Conservation (phyloP, 2,113 vertebrate species). For the Eleginops maclovinus region DNA sequence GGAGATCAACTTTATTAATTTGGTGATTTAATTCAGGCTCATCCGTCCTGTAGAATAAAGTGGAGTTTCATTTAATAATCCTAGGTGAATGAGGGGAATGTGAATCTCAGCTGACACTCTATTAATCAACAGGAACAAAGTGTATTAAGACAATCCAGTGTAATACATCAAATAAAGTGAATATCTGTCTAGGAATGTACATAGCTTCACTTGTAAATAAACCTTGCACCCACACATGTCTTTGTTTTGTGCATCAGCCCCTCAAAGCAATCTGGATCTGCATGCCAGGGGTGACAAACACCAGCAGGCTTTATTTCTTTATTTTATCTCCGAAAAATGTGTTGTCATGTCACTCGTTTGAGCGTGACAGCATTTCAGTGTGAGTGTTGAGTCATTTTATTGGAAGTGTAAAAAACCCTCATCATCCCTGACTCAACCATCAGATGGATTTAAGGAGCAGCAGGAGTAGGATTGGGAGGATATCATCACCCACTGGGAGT, state of each 20-base stretch:
- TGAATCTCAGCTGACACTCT: constrained; percentile 3
- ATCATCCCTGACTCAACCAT: constrained; percentile 47
- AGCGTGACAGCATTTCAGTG: constrained; percentile 33
- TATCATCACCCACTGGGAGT: constrained; percentile 46
- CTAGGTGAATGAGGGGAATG: constrained; percentile 12
- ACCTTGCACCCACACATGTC: background rate
- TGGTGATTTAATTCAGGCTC: constrained; percentile 30
- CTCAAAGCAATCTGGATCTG: background rate
- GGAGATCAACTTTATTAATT: constrained; percentile 28
- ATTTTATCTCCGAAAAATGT: constrained; percentile 13
- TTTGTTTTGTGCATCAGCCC: too few relatives aligned
- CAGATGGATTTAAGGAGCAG: constrained; percentile 43
- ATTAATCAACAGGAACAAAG: constrained; percentile 16
- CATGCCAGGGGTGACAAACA: constrained; percentile 1
- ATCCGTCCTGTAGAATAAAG: constrained; percentile 12
- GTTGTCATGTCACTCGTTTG: constrained; percentile 46
- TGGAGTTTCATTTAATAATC: constrained; percentile 32
- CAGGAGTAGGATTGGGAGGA: constrained; percentile 14
- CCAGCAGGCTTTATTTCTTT: constrained; percentile 1
- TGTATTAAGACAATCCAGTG: background rate
- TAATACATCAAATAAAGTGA: constrained; percentile 5
- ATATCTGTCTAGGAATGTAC: background rate
- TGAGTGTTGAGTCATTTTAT: constrained; percentile 59
- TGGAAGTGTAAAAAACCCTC: constrained; percentile 36
- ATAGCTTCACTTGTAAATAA: background rate